Evolutionary conservation across 2,797 vertebrate genomes (phyloP), one percentile per base, ranked within the genome.

Genomic region (Phataginus tricuspis): DNA sequence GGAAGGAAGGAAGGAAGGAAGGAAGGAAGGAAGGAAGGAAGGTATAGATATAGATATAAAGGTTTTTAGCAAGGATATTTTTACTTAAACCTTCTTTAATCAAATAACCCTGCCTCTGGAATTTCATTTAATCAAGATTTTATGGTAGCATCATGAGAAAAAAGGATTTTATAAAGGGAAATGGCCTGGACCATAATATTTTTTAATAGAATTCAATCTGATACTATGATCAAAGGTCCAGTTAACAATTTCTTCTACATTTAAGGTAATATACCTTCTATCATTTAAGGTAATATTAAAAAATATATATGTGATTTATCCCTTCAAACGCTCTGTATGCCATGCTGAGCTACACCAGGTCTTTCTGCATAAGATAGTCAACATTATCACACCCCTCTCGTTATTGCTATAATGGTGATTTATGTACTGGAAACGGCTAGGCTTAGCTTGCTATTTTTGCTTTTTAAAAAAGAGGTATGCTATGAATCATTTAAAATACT

Each of bases 401-500:
- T 78, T 95, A 85, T 42, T 96, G 59, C 74, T 63, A 78, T 86
- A 86, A 77, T 11, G n/a, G 64, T 96, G 94, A 97, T 96, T 97
- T 97, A 96, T 91, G 74, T 93, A 84, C 59, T 96, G 71, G 86
- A 96, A 95, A 23, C 63, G 86, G 37, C 53, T 69, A 57, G 23
- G 74, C 64, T 96, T 94, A 84, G 59, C 31, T 94, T 71, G 55
- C 64, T 95, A 59, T 74, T 95, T 93, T 96, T 96, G 63, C 27
- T 91, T 95, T 97, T 69, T 31, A 86, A 79, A 88, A 95, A 92
- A 75, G 23, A 59, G 39, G 7, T 64, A 74, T 75, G 57, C 53
- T 91, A 66, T 91, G 95, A 96, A 96, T 96, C 80, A 96, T 90
- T 66, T 86, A 77, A 96, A 96, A 95, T 80, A 96, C 34, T 89